Percentiles rank a stretch among this genome's conserved stretches.
Evolutionary conservation across 2,888 invertebrate genomes (phyloP).

Genomic region (Synergus japonicus): DNA sequence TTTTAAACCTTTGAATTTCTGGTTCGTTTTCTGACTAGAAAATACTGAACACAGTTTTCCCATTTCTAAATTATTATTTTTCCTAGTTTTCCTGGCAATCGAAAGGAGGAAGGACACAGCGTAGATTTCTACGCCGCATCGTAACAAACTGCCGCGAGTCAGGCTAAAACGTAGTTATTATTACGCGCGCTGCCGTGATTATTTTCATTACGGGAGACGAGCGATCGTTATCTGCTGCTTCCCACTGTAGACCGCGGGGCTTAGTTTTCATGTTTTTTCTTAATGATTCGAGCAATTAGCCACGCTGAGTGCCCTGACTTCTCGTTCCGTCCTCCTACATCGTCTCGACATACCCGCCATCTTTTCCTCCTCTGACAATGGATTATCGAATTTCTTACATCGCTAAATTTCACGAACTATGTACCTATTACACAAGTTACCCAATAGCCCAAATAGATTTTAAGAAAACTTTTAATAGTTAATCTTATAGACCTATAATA

Average conservation of each 20-base stretch:
- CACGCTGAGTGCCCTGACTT: slow-evolving; percentile 76
- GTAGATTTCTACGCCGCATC: slow-evolving; percentile 49
- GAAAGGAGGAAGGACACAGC: slow-evolving; percentile 46
- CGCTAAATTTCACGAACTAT: slow-evolving; percentile 17
- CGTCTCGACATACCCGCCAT: slow-evolving; percentile 5
- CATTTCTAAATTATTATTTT: neutral
- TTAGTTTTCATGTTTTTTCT: slow-evolving; percentile 77
- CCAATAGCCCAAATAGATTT: no score
- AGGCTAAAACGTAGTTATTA: slow-evolving; percentile 60
- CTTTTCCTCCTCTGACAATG: slow-evolving; percentile 24
- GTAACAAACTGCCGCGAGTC: slow-evolving; percentile 56
- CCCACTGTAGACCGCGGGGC: slow-evolving; percentile 68
- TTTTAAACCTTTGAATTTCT: no score
- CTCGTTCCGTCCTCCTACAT: slow-evolving; percentile 59
- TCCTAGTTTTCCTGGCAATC: neutral
- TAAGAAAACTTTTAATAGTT: no score
- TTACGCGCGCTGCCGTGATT: slow-evolving; percentile 72
- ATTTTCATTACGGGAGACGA: slow-evolving; percentile 75
- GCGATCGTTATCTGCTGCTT: slow-evolving; percentile 72
- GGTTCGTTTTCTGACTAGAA: neutral
- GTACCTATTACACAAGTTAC: neutral
- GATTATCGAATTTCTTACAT: slow-evolving; percentile 28
- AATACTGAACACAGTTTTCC: neutral
- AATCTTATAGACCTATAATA: no score
- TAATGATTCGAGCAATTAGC: slow-evolving; percentile 78